Base-by-base conservation (phyloP, 2,888 invertebrate genomes). In the Eupithecia inturbata region DNA sequence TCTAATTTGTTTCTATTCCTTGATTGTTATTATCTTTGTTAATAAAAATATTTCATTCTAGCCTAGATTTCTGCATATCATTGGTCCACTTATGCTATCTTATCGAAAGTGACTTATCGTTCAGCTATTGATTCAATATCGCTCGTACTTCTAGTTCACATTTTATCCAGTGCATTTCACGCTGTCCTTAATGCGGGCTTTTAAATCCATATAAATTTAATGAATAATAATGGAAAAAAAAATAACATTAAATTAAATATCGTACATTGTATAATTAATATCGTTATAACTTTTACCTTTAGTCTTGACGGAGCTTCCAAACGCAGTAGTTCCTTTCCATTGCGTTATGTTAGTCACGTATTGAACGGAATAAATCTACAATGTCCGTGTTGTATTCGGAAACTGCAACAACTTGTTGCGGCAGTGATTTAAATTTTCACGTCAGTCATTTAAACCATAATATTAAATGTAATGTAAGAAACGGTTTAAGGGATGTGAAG, bases 51-150 rank as follows among this genome's bases (percentile, higher is more conserved):
- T 36, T 36, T 12, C 0, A 41, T 66, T 71, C 70, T 28, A 33
- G 62, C n/a, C 3, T 64, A 9, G 14, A 64, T 45, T 83, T 85
- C 82, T 84, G 83, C 81, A 86, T 86, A 89, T 87, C 87, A 89
- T 89, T 91, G 92, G 81, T 84, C 92, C 82, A 91, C 81, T 89
- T 39, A 76, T 75, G 71, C 67, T 90, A 90, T 91, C 91, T 91
- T 86, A 91, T 92, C 91, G 75, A 67, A 71, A 72, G 76, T 84
- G 82, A 71, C 71, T 68, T 81, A 82, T 82, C 80, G 79, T 72
- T 82, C 81, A 36, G 41, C 67, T 63, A 79, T 79, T 78, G 78
- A 78, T 75, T 74, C 36, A 68, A 41, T 66, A 77, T 66, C 60
- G 72, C 64, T 78, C 57, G 22, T 49, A 70, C 19, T 41, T 26